A percentile compares a stretch with the other conserved stretches of the same genome.
These are phyloP conservation scores for Lymantria monacha DNA, from an alignment of 2,888 invertebrate genomes.

Conservation along the genomic window DNA sequence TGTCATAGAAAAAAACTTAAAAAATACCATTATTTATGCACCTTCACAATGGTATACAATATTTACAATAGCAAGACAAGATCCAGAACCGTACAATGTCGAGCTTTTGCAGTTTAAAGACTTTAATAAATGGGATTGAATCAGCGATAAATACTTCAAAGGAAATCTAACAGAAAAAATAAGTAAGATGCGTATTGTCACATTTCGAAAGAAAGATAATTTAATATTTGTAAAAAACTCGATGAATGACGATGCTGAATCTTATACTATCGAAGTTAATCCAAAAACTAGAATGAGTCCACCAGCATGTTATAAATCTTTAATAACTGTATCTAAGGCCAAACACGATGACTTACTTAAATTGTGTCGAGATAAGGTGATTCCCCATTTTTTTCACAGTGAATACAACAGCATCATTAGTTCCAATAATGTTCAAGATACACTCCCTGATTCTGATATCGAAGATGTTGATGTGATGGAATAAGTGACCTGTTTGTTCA, in stretches of 20 bases:
- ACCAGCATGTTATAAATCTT: conserved; percentile 1
- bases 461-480: neutral
- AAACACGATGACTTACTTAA: neutral
- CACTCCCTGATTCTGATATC: conserved; percentile 1
- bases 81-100: conserved; percentile 6
- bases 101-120: conserved; percentile 2
- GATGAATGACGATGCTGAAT: too few species aligned
- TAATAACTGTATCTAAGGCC: neutral
- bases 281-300: neutral
- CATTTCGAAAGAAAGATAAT: conserved; percentile 1
- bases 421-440: neutral
- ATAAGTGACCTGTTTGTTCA: neutral
- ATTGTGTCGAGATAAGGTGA: too few species aligned
- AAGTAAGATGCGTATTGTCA: conserved; percentile 7
- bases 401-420: neutral
- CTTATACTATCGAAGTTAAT: neutral
- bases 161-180: conserved; percentile 13
- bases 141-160: conserved; percentile 10
- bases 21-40: neutral
- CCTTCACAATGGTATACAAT: neutral
- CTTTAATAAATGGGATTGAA: conserved; percentile 6
- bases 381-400: neutral
- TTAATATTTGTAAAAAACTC: too few species aligned
- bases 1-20: conserved; percentile 1
- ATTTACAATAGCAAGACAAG: conserved; percentile 1